Evolutionary conservation across 2,113 vertebrate genomes (phyloP), one percentile per base, ranked within the genome.

Genomic region (Columbina picui): DNA sequence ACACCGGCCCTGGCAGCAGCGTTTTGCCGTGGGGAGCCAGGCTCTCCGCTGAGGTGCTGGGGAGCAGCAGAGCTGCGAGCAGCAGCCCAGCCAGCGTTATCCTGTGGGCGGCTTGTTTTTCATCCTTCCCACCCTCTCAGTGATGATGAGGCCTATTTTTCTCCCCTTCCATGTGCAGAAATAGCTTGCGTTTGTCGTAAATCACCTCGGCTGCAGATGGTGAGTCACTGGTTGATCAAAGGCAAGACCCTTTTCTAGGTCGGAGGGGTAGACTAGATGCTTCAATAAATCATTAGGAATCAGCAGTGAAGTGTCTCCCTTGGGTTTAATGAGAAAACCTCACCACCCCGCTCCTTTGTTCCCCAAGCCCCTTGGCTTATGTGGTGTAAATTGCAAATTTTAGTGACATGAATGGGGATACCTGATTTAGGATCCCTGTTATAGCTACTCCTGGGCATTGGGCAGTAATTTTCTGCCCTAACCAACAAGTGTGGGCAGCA

Each of bases 151-250:
- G 16, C 43, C 95, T 93, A 91, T 96, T 94, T 97, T 91, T 59
- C 85, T 96, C 92, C 71, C 65, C 20, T 94, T 87, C 84, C 67
- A 26, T 34, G 81, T 18, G 45, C 93, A 96, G 94, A 96, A 95
- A 97, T 96, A 96, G 84, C 91, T 96, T 61, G 6, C 8, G 6
- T 61, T 73, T 93, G 87, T 96, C 45, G 9, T 83, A 94, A 95
- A 97, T 96, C 95, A 80, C 94, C 93, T 87, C 45, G 39, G 91
- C 86, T 92, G 83, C 87, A 68, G 94, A 96, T 93, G 84, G 89
- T 96, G 96, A 97, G 91, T 97, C 96, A 97, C 87, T 10, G 68
- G 93, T 34, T 93, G 94, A 96, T 96, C 95, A 95, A 93, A 97
- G 96, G 84, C 78, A 30, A 79, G 89, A 89, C 89, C 93, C 89